Evolutionary conservation across 2,888 invertebrate genomes (phyloP), one percentile per base, ranked within the genome.

Genomic region (Dendrolimus pini): DNA sequence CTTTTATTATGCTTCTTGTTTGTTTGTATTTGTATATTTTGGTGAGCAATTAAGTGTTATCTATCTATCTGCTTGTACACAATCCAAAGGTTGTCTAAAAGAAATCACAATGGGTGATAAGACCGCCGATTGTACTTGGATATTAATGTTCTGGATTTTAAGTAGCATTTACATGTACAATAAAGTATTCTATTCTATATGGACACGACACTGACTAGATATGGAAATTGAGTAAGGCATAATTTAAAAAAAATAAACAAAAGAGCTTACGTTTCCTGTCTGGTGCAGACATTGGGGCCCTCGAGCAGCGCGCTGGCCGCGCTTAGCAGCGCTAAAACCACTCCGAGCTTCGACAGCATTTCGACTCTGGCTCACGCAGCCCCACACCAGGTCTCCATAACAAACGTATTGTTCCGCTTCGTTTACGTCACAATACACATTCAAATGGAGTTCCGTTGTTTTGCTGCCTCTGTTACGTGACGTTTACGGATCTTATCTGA

Each of bases 201-300:
- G 30, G 30, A 30, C 6, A 30, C 3, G 30, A 30, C 30, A 30
- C 30, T 30, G 30, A 30, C 30, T 30, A 30, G 6, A 30, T 30
- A 30, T 0, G 30, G 6, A 30, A 30, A 30, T 30, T 30, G 30
- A 30, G 30, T 3, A 18, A 1, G 2, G 18, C 18, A 30, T 30
- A 30, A 30, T 30, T 30, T 30, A 30, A 30, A 30, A 30, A 6
- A 3, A 30, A 18, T n/a, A 6, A 47, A 47, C 8, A 47, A 47
- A 47, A 47, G 54, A 61, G 92, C 95, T 93, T 80, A 96, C 95
- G 93, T 90, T 84, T 95, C 95, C 74, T 95, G 94, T 68, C 92
- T 92, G 9, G 94, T 95, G 84, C 96, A 96, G 61, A 96, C 93
- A 83, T 96, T 96, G 41, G 95, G 94, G 56, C 96, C 96, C 67